Conservation (phyloP, 2,797 vertebrate species). For the Enteromius thamalakanensis region DNA sequence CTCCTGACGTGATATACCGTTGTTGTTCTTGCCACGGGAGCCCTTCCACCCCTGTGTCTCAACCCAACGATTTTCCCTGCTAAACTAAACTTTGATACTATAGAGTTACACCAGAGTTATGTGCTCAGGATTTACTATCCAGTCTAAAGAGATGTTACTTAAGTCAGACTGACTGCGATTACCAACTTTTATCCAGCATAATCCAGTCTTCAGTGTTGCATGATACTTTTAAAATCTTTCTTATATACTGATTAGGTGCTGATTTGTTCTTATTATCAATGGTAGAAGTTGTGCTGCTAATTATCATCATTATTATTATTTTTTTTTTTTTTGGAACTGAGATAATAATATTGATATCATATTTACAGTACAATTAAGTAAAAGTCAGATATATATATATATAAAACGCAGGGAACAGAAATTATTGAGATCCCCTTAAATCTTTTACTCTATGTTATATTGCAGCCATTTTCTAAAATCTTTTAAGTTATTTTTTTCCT, state of each 20-base stretch:
- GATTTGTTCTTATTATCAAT: not conserved
- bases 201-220: not conserved
- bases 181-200: not conserved
- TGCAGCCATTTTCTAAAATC: too few relatives aligned
- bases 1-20: constrained; percentile 51
- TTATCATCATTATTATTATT: too few relatives aligned
- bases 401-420: too few relatives aligned
- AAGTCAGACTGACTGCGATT: not conserved
- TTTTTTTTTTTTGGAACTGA: not conserved
- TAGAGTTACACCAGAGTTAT: not conserved
- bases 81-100: constrained; percentile 17
- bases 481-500: too few relatives aligned
- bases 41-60: constrained; percentile 26
- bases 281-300: not conserved
- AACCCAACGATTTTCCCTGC: constrained; percentile 13
- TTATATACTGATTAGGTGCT: not conserved
- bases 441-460: too few relatives aligned
- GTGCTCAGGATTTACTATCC: not conserved
- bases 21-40: constrained; percentile 69
- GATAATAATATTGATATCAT: not conserved
- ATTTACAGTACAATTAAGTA: not conserved
- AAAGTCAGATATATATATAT: not conserved
- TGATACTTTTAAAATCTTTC: not conserved
- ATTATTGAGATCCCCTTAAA: too few relatives aligned
- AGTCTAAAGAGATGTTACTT: not conserved